Evolutionary conservation across 2,797 vertebrate species (phyloP).

Genomic region (Uromys caudimaculatus): DNA sequence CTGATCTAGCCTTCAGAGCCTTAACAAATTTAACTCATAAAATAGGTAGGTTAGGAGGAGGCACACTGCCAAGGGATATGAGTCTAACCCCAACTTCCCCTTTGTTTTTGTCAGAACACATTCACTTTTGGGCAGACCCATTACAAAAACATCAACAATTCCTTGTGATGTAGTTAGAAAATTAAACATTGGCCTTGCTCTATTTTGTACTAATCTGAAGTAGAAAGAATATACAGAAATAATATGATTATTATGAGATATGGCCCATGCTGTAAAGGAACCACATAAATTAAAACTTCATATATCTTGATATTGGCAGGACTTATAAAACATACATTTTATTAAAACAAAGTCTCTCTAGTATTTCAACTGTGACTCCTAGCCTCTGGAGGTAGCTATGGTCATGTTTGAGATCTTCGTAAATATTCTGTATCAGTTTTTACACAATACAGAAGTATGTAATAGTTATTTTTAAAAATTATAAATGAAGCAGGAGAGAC

Average conservation of each 20-base stretch:
- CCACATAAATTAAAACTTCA: conserved; percentile 16
- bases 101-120: background rate
- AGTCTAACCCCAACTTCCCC: background rate
- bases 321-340: background rate
- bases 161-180: background rate
- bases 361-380: conserved; percentile 2
- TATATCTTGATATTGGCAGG: background rate
- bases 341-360: background rate
- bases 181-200: background rate
- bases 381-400: background rate
- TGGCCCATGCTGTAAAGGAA: background rate
- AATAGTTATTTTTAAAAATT: background rate
- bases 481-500: background rate
- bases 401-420: background rate
- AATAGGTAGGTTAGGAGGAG: background rate
- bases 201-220: background rate
- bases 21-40: conserved; percentile 38
- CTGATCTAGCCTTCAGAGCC: background rate
- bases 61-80: background rate
- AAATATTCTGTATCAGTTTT: background rate
- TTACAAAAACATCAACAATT: conserved; percentile 32
- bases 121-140: background rate
- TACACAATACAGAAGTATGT: background rate
- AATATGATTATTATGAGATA: background rate
- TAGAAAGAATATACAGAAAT: conserved; percentile 26